Percentiles rank a stretch among this genome's conserved stretches.
These are phyloP conservation scores for Marasmarcha lunaedactyla DNA, from an alignment of 2,888 invertebrate genomes.

Conservation along the genomic window DNA sequence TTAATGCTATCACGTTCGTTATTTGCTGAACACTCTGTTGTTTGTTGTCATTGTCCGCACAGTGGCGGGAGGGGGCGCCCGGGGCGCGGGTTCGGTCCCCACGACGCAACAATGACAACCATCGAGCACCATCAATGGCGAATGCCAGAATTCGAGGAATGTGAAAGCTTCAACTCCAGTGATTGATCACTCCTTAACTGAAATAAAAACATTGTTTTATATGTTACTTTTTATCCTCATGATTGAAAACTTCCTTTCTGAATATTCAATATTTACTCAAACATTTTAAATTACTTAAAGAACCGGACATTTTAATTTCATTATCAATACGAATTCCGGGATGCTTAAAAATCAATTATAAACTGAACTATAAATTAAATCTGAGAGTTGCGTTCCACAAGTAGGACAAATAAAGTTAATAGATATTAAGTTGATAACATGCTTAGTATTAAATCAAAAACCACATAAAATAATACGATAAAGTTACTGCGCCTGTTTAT, in stretches of 20 bases:
- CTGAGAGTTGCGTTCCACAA: no score
- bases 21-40: no score
- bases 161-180: constrained; percentile 15
- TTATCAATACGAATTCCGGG: background rate
- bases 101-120: constrained; percentile 27
- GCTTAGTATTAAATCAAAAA: constrained; percentile 15
- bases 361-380: no score
- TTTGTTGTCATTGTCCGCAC: constrained; percentile 41
- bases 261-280: no score
- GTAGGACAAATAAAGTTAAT: background rate
- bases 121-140: constrained; percentile 22
- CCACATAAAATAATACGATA: constrained; percentile 12
- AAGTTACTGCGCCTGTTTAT: constrained; percentile 7
- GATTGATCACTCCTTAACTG: constrained; percentile 12
- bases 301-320: no score
- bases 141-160: constrained; percentile 19
- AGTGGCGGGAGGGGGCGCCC: constrained; percentile 39
- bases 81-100: constrained; percentile 42
- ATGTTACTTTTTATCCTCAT: no score
- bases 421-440: background rate
- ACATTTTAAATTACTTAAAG: no score
- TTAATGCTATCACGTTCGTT: no score
- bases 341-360: constrained; percentile 2
- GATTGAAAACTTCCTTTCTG: no score
- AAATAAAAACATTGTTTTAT: no score